Evolutionary conservation across 1,140 invertebrate species (phyloP).

Genomic region (Drosophila willistoni): DNA sequence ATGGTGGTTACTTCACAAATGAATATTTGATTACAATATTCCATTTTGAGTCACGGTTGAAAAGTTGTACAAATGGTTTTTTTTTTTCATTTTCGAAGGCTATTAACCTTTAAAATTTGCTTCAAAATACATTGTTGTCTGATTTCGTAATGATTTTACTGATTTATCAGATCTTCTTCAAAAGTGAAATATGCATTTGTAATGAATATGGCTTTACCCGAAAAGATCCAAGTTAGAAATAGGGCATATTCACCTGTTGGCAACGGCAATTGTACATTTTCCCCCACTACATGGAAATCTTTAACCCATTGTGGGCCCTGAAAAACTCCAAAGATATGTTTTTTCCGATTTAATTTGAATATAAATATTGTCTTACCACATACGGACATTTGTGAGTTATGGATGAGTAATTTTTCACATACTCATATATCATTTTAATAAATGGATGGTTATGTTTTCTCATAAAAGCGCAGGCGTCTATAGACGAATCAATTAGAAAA

Average conservation of each 20-base stretch:
- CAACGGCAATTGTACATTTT: background rate
- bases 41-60: too few species aligned
- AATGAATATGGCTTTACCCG: background rate
- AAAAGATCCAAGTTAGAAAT: slow-evolving; percentile 16
- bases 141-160: too few species aligned
- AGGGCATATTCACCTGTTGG: slow-evolving; percentile 15
- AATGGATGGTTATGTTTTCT: slow-evolving; percentile 1
- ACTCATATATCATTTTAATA: slow-evolving; percentile 14
- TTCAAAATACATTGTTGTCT: too few species aligned
- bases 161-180: background rate
- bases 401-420: slow-evolving; percentile 16
- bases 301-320: slow-evolving; percentile 15
- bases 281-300: background rate
- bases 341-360: too few species aligned
- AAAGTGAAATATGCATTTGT: slow-evolving; percentile 21
- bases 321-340: too few species aligned
- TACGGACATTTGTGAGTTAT: slow-evolving; percentile 40
- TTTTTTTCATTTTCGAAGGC: too few species aligned
- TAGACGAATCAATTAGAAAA: slow-evolving; percentile 15
- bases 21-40: too few species aligned
- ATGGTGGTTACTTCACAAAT: too few species aligned
- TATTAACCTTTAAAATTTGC: too few species aligned
- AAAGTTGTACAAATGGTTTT: too few species aligned
- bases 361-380: slow-evolving; percentile 10
- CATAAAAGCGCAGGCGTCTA: slow-evolving; percentile 31